phyloP scores from a whole-genome alignment of 1,140 invertebrate genomes.

The Sitodiplosis mosellana region DNA sequence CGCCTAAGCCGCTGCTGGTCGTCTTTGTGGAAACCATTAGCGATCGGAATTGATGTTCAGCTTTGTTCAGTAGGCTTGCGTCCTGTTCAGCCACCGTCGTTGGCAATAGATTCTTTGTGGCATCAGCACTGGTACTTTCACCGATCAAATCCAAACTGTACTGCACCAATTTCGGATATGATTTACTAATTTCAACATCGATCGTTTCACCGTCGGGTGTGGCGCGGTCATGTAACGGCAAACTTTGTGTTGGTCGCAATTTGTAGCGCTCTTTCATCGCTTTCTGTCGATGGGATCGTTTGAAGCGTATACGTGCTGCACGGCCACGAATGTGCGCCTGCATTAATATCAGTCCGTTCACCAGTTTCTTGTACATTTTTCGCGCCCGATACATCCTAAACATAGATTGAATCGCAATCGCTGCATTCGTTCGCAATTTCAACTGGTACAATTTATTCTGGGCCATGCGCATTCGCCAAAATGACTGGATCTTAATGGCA shows the following conservation, averaged over 20 bases:
- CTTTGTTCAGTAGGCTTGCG: constrained; percentile 1
- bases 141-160: too few relatives aligned
- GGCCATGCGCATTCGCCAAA: constrained; percentile 43
- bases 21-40: constrained; percentile 1
- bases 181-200: too few relatives aligned
- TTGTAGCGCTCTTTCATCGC: constrained; percentile 1
- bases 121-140: not conserved
- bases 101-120: not conserved
- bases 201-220: not conserved
- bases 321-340: constrained; percentile 54
- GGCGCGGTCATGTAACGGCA: constrained; percentile 1
- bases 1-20: not conserved
- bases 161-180: too few relatives aligned
- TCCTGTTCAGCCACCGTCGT: too few relatives aligned
- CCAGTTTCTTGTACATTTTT: constrained; percentile 45
- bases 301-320: constrained; percentile 31
- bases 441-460: constrained; percentile 22
- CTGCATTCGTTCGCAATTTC: constrained; percentile 34
- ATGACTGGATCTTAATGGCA: constrained; percentile 58
- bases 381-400: constrained; percentile 50
- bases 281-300: constrained; percentile 23
- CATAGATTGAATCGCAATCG: constrained; percentile 52
- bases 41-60: constrained; percentile 2
- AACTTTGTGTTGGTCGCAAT: constrained; percentile 4
- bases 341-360: constrained; percentile 37